Conservation (phyloP, 2,888 invertebrate species). For the Papilio gigon region DNA sequence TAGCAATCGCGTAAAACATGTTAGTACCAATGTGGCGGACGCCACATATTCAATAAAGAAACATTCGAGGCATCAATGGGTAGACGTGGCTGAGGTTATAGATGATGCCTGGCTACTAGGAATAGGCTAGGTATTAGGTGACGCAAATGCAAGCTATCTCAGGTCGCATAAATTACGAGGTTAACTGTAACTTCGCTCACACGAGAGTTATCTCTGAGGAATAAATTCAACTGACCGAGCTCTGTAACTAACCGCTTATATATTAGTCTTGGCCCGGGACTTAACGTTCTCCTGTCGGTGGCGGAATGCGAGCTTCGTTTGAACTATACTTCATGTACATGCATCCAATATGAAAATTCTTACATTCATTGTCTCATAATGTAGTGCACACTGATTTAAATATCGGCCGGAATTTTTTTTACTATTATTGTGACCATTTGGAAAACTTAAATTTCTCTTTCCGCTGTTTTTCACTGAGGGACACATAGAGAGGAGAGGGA, state of each 20-base stretch:
- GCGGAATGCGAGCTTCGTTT: slow-evolving; percentile 5
- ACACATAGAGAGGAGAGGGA: too few relatives aligned
- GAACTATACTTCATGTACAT: not conserved
- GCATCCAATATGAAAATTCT: not conserved
- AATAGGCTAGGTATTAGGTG: not conserved
- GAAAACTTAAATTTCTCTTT: too few relatives aligned
- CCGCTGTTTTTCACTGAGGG: too few relatives aligned
- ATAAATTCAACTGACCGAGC: slow-evolving; percentile 32
- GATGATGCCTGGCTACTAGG: not conserved
- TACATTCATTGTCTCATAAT: too few relatives aligned
- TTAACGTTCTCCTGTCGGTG: not conserved
- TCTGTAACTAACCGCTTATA: slow-evolving; percentile 5
- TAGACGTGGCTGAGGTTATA: not conserved
- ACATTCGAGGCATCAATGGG: not conserved
- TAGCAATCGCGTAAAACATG: too few relatives aligned
- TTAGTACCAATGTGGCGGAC: too few relatives aligned
- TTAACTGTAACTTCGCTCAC: slow-evolving; percentile 24
- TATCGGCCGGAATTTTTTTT: too few relatives aligned
- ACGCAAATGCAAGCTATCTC: slow-evolving; percentile 25
- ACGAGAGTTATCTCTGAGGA: slow-evolving; percentile 26
- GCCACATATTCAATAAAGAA: too few relatives aligned
- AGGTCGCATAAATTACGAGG: slow-evolving; percentile 27
- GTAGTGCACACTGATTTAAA: too few relatives aligned
- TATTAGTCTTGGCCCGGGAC: slow-evolving; percentile 9
- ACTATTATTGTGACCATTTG: too few relatives aligned